phyloP scores from a whole-genome alignment of 2,113 vertebrate species.

The Nycticebus coucang region DNA sequence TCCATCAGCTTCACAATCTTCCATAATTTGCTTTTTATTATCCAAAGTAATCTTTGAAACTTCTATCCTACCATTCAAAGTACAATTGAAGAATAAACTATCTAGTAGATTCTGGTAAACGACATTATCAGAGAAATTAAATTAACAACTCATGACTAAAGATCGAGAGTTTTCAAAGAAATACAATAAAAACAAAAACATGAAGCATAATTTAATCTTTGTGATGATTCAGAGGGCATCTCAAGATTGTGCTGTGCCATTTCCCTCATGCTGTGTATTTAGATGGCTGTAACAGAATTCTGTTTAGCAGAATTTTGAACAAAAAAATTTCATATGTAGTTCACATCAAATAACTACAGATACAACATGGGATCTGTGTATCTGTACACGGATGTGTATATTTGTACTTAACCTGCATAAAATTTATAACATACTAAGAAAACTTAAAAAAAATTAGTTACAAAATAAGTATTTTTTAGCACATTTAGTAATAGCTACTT shows the following conservation, averaged over 20 bases:
- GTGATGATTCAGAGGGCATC: conserved; percentile 32
- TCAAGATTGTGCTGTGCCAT: neutral
- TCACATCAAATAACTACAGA: conserved; percentile 30
- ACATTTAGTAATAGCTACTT: conserved; percentile 57
- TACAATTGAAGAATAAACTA: conserved; percentile 40
- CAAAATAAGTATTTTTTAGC: conserved; percentile 57
- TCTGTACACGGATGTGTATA: conserved; percentile 1
- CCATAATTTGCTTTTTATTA: conserved; percentile 23
- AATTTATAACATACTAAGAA: conserved; percentile 23
- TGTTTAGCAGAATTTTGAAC: conserved; percentile 9
- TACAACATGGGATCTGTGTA: conserved; percentile 28
- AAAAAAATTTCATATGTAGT: neutral
- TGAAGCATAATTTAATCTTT: conserved; percentile 38
- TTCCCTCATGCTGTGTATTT: neutral
- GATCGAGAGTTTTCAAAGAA: conserved; percentile 46
- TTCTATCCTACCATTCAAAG: neutral
- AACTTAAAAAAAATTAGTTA: conserved; percentile 20
- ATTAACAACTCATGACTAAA: neutral
- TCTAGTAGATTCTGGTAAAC: neutral
- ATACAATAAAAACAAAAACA: conserved; percentile 46
- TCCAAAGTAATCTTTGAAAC: neutral
- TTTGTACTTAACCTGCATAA: neutral
- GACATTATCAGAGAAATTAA: conserved; percentile 41
- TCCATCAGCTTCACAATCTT: conserved; percentile 34
- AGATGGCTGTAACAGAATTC: conserved; percentile 26